Evolutionary conservation across 1,140 invertebrate genomes (phyloP), one percentile per base, ranked within the genome.

Genomic region (Ostrea denselamellosa): DNA sequence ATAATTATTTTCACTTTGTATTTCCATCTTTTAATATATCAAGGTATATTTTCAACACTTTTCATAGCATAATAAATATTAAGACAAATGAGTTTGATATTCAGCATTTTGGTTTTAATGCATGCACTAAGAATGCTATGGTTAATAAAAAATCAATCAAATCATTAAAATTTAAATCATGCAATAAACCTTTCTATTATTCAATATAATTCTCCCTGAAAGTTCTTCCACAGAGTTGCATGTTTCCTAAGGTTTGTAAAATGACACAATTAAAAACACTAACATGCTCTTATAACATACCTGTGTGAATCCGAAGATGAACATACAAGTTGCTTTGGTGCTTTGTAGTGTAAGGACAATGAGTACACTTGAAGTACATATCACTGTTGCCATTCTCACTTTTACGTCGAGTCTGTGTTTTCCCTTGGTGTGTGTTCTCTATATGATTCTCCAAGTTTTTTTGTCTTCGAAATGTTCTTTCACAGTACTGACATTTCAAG

Each of bases 311-410:
- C 58, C 94, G 87, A 12, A 94, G 91, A 89, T 94, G 94, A 4
- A 94, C 94, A 88, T 94, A 94, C 82, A 94, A 89, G 83, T 94
- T 94, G 89, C 94, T 94, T 87, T 94, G 94, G 77, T 94, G 94
- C 86, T 94, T 94, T 44, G 94, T 94, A 22, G 94, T 94, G 88
- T 94, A 94, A 2, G 93, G 92, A 90, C 94, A 94, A 88, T 94
- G 93, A 19, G 93, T 93, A 85, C 94, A 94, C 84, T 94, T 94
- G 88, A 94, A 94, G 86, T 94, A 93, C 93, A 94, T 94, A 86
- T 94, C 94, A 22, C 86, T 90, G 56, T 85, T 90, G n/a, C 89
- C 89, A 58, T 94, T 93, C 4, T 91, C 88, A 12, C 91, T 87
- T 71, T 93, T 93, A 77, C 92, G 89, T 54, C 91, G 85, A 4